Base-by-base conservation (phyloP, 1,140 invertebrate genomes). In the Drosophila serrata region DNA sequence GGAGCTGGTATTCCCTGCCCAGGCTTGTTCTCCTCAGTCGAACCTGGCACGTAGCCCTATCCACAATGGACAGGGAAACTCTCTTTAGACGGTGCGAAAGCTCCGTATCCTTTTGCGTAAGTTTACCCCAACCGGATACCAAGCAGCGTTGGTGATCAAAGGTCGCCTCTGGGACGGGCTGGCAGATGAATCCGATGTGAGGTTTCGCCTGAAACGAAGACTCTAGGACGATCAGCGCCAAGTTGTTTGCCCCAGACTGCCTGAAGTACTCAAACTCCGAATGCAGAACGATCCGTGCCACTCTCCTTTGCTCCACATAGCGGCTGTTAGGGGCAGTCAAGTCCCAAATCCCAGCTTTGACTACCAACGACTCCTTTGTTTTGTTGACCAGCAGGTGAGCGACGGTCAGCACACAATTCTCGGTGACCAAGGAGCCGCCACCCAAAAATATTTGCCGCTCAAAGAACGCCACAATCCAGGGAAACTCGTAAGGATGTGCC, bases 1-100 rank as follows among this genome's bases (percentile, higher is more conserved):
- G 80, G 7, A 95, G 82, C 7, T 74, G 79, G 78, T 93, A 95
- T 22, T 70, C 73, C 1, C 39, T 42, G 13, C 93, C 93, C n/a
- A 94, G 84, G 19, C 93, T 15, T 59, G 94, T 93, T 6, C 73
- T 79, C 29, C 90, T 84, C 15, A 95, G 90, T 19, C 81, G 59
- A 0, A 27, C 37, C 61, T 94, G 82, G 76, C 95, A 95, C 0
- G 63, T 39, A 0, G 48, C 40, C 42, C 90, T 80, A 0, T 82
- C 68, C 1, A 95, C 93, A 63, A 94, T 93, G 35, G 93, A 91
- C 1, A 95, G 12, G 43, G 95, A 93, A 1, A 96, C 93, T 84
- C 95, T 94, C 65, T 95, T 95, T 64, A 96, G 80, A 6, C 95
- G 27, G 6, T 1, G 1, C 2, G 48, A 22, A 33, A n/a, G 4